Conservation (phyloP, 2,797 vertebrate genomes). For the Podargus strigoides region DNA sequence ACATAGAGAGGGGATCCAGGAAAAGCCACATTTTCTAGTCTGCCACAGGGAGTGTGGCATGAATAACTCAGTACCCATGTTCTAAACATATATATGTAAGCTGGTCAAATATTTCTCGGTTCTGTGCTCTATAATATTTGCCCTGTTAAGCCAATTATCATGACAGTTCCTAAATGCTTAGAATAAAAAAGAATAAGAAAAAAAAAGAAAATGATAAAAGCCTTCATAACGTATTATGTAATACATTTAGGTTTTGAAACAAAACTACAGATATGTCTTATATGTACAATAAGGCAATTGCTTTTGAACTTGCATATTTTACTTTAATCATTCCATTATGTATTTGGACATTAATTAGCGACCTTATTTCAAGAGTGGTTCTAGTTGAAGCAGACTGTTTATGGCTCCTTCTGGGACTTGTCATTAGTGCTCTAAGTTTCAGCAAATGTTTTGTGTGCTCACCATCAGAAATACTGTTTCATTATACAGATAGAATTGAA, state of each 20-base stretch:
- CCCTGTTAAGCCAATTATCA: not conserved
- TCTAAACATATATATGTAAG: not conserved
- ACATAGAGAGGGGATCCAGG: not conserved
- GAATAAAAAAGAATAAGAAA: not conserved
- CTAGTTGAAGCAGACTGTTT: not conserved
- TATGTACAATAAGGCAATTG: not conserved
- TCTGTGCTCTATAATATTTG: not conserved
- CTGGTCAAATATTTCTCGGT: not conserved
- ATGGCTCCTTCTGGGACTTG: not conserved
- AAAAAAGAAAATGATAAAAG: not conserved
- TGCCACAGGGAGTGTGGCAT: not conserved
- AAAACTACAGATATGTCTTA: not conserved
- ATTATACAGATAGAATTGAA: not conserved
- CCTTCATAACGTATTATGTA: not conserved
- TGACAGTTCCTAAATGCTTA: not conserved
- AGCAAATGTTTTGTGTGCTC: not conserved
- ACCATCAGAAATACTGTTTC: not conserved
- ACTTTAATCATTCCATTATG: not conserved
- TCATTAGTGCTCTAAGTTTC: not conserved
- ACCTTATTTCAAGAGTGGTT: not conserved
- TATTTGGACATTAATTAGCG: not conserved
- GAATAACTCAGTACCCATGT: not conserved
- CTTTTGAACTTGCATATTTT: not conserved
- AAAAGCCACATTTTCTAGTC: not conserved
- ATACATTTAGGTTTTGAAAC: not conserved